Conservation (phyloP, 2,113 vertebrate species). For the Lepus europaeus region DNA sequence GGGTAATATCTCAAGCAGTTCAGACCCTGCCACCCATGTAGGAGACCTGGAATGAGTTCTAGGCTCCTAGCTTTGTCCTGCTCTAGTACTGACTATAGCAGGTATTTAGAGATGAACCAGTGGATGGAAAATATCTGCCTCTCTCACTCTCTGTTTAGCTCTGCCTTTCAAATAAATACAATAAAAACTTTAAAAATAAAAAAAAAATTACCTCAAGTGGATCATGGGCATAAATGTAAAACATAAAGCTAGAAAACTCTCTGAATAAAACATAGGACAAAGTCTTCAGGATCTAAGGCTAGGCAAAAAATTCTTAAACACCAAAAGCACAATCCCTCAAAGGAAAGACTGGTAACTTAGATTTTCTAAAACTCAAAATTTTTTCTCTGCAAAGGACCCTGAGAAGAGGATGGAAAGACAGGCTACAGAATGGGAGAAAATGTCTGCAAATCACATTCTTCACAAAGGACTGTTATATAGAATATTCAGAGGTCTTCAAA, state of each 20-base stretch:
- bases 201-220: background rate
- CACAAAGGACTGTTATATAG: background rate
- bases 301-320: background rate
- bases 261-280: background rate
- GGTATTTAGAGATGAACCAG: too few relatives aligned
- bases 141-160: too few relatives aligned
- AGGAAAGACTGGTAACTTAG: background rate
- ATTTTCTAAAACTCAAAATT: constrained; percentile 21
- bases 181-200: background rate
- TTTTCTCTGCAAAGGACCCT: background rate
- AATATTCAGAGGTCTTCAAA: background rate
- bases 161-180: too few relatives aligned
- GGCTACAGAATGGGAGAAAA: background rate
- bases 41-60: too few relatives aligned
- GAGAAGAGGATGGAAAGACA: constrained; percentile 12
- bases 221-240: background rate
- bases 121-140: too few relatives aligned
- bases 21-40: too few relatives aligned
- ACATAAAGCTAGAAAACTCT: background rate
- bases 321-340: background rate
- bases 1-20: too few relatives aligned
- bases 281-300: background rate
- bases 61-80: too few relatives aligned
- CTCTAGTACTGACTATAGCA: too few relatives aligned
- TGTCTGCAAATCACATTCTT: background rate